Base-by-base conservation (phyloP, 2,888 invertebrate species). In the Eupithecia exiguata region DNA sequence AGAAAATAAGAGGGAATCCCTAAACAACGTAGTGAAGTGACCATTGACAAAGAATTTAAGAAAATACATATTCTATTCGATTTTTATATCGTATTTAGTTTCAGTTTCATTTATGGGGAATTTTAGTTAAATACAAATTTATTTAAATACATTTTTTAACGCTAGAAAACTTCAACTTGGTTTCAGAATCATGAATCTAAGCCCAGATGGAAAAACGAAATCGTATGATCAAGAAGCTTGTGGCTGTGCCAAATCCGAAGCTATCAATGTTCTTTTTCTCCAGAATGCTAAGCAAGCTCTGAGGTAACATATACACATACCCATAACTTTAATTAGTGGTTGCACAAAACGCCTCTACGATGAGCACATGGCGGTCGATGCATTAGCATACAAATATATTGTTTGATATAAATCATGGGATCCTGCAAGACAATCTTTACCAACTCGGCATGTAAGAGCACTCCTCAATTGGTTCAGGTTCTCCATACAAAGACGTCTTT, bases 141-240 rank as follows among this genome's bases (percentile, higher is more conserved):
- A n/a, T n/a, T n/a, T n/a, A n/a, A n/a, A n/a, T n/a, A n/a, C n/a
- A n/a, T 35, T 4, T 43, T 43, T 43, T 30, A 12, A 61, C 18
- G 0, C 30, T 14, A 30, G 25, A 61, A 30, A 25, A 14, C 12
- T 35, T n/a, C 12, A 25, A 49, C 2, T 61, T 63, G 36, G 18
- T 83, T 85, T 49, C 80, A 89, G 88, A 75, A 72, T 79, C 10
- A 78, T 83, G 40, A 77, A 74, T 6, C 89, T 98, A 5, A 96
- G 97, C n/a, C 87, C 92, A 0, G 97, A 98, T 79, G 98, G 98
- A 0, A 95, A 95, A 77, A 98, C 98, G 83, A 97, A 97, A 83
- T 96, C 97, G 0, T 99, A 98, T 86, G 98, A 98, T 86, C 95
- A 95, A 36, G 94, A 96, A 67, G 97, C 96, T 1, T 94, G 96